Evolutionary conservation across 2,113 vertebrate genomes (phyloP), one percentile per base, ranked within the genome.

Genomic region (Ictidomys tridecemlineatus): DNA sequence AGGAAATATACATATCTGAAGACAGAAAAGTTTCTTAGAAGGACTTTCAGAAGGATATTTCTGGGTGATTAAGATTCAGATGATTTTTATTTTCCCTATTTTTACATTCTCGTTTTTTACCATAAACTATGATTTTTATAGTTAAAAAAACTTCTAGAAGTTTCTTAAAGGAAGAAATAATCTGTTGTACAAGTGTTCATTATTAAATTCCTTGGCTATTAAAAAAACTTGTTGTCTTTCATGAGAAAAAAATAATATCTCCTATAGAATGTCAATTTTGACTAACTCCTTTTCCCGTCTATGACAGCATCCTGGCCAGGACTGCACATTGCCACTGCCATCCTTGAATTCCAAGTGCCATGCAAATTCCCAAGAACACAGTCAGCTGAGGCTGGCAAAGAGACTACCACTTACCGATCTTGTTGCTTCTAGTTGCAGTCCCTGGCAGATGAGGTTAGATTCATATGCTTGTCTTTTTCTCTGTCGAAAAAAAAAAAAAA

Each of bases 351-450:
- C 78, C 16, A 5, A n/a, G 34, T 4, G 74, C 20, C 12, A 18
- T 0, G 20, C 32, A 42, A 32, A 6, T 7, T 88, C 74, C 70
- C 37, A 45, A 42, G 32, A 77, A 32, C 30, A 34, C 0, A 24
- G 72, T 3, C 67, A 80, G 76, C 13, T 32, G 2, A 2, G 0
- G 8, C 10, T 0, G 22, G 26, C 45, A 4, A 65, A 92, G 37
- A 7, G 8, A 32, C 22, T 0, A 69, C 17, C 53, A 99, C 99
- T 99, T 97, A 99, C 99, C 4, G 99, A 99, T 56, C 96, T 97
- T 0, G 99, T 99, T 0, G 99, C 99, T 98, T 99, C 99, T 72
- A 99, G 98, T 77, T 99, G 98, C 97, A 99, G 93, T n/a, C 99
- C 99, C 26, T 98, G 98, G 85, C 97, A 98, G 98, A 99, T 99